Conservation (phyloP, 2,113 vertebrate genomes). For the Leptosomus discolor region DNA sequence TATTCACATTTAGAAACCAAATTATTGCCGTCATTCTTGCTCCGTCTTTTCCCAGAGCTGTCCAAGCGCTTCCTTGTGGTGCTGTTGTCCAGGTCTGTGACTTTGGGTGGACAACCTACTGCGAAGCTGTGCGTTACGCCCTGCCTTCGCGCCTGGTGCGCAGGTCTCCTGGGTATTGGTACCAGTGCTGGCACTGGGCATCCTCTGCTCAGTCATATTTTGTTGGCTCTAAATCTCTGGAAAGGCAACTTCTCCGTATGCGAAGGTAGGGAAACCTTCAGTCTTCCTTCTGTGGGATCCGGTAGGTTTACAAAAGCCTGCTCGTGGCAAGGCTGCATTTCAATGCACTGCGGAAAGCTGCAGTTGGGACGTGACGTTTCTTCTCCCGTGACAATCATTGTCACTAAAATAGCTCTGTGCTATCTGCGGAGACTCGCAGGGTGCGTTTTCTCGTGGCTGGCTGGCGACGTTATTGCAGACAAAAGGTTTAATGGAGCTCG, state of each 20-base stretch:
- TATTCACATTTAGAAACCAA: fast-evolving
- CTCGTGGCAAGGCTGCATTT: fast-evolving
- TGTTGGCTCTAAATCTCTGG: background rate
- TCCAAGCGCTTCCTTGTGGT: fast-evolving
- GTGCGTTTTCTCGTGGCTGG: background rate
- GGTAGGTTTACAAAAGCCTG: background rate
- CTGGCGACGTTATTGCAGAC: background rate
- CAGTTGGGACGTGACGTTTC: background rate
- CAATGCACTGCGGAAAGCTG: background rate
- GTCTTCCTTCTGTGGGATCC: background rate
- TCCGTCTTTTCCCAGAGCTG: background rate
- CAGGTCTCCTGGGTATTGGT: background rate
- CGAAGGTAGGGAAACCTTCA: background rate
- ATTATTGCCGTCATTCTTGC: background rate
- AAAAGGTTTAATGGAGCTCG: background rate
- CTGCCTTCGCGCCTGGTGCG: background rate
- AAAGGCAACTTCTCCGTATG: fast-evolving
- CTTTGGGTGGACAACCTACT: background rate
- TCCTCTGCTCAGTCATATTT: background rate
- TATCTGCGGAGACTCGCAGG: background rate
- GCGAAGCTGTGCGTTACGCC: fast-evolving
- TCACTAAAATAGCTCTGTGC: background rate
- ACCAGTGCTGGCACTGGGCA: background rate
- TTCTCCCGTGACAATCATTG: background rate
- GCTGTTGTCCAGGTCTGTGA: background rate